Percentiles rank a stretch among this genome's conserved stretches.
Conservation (phyloP, 2,888 invertebrate genomes). For the Nasonovia ribisnigri region DNA sequence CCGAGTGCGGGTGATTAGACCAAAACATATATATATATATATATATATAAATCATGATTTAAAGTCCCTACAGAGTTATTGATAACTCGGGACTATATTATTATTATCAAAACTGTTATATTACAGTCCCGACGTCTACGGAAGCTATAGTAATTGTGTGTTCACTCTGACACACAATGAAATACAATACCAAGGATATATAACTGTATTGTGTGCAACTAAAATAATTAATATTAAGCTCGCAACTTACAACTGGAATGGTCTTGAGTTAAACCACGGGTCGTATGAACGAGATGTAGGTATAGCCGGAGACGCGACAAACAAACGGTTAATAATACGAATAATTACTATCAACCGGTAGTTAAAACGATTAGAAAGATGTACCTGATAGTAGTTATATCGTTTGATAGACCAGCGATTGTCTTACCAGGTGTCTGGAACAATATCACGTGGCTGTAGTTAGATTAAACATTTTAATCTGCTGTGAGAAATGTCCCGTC, state of each 20-base stretch:
- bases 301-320: not conserved
- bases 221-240: slow-evolving; percentile 9
- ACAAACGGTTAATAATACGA: not conserved
- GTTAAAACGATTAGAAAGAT: not conserved
- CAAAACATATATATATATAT: not conserved
- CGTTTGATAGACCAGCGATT: not conserved
- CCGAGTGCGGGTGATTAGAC: not conserved
- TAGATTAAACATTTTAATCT: not conserved
- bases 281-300: not conserved
- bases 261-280: not conserved
- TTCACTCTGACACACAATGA: not conserved
- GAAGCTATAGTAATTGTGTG: not conserved
- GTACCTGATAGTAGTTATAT: not conserved
- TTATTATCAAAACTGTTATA: not conserved
- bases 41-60: not conserved
- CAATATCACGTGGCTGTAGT: not conserved
- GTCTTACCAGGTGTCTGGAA: not conserved
- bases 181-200: not conserved
- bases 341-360: not conserved
- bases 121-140: not conserved
- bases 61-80: not conserved
- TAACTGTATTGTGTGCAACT: not conserved
- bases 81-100: not conserved
- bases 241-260: not conserved
- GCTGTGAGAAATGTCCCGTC: not conserved